Base-by-base conservation (phyloP, 2,888 invertebrate genomes). In the Platynereis dumerilii region DNA sequence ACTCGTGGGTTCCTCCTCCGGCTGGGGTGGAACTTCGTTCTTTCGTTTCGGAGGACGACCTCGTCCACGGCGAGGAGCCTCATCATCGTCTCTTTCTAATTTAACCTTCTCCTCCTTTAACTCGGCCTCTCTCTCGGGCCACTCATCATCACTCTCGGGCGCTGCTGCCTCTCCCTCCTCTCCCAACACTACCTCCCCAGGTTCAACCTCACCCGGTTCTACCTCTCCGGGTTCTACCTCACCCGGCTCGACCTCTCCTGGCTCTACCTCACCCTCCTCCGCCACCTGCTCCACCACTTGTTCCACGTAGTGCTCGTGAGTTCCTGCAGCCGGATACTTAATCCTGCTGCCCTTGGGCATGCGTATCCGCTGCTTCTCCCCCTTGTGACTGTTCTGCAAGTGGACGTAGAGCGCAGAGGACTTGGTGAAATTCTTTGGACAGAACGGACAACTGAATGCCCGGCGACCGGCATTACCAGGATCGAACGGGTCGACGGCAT, bases 391-490 rank as follows among this genome's bases (percentile, higher is more conserved):
- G 52, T 61, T 61, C 42, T 61, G 61, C 10, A 61, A 52, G 34
- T 61, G 61, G 17, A 61, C 52, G 28, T 61, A 61, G 7, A 61
- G 42, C 5, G 61, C 61, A 5, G 61, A 61, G 17, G 61, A 61
- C 26, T 61, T 61, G 3, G 61, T 61, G 39, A 61, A 61, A 3
- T 39, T 24, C 42, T 61, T 61, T 2, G 61, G 61, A 39, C 61
- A 61, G 61, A 61, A 61, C 1, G 61, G 61, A 54, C 61, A 61
- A 27, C 61, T 61, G 44, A 61, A 61, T 20, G 61, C 61, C 20
- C 61, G 54, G 10, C 52, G 53, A 5, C 61, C 54, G 39, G 54
- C 26, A n/a, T 53, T 20, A 15, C 54, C 53, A 5, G 61, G 53
- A 27, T 61, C 61, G 2, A 48, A 20, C 3, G 22, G 20, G n/a